Conservation (phyloP, 2,888 invertebrate genomes). For the Mimachlamys varia region DNA sequence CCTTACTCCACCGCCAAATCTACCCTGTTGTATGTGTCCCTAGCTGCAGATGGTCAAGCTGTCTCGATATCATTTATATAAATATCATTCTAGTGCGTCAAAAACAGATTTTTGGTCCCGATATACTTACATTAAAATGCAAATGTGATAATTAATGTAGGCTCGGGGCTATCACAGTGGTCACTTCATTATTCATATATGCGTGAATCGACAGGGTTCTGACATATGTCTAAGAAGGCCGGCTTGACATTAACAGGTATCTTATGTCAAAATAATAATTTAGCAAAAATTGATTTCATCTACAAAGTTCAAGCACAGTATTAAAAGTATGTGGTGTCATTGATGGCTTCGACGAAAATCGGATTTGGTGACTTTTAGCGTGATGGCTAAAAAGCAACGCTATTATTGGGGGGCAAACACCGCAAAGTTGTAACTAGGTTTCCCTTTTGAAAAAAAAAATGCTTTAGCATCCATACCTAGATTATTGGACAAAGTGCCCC, state of each 20-base stretch:
- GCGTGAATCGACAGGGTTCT: neutral
- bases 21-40: neutral
- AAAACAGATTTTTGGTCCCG: neutral
- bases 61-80: neutral
- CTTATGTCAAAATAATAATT: neutral
- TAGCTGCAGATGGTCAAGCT: neutral
- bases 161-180: neutral
- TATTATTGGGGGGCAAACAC: no score
- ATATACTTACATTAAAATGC: slow-evolving; percentile 11
- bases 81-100: neutral
- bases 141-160: slow-evolving; percentile 3
- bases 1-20: neutral
- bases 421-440: no score
- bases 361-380: no score
- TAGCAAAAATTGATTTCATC: no score
- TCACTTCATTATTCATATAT: neutral
- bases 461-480: no score
- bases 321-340: no score
- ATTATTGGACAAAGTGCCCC: no score
- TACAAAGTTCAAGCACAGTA: no score
- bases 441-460: no score
- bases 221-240: neutral
- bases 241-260: neutral
- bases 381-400: no score
- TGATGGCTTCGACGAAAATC: no score